A percentile compares a stretch with the other conserved stretches of the same genome.
Conservation (phyloP, 2,888 invertebrate species). For the Drosophila koepferae region DNA sequence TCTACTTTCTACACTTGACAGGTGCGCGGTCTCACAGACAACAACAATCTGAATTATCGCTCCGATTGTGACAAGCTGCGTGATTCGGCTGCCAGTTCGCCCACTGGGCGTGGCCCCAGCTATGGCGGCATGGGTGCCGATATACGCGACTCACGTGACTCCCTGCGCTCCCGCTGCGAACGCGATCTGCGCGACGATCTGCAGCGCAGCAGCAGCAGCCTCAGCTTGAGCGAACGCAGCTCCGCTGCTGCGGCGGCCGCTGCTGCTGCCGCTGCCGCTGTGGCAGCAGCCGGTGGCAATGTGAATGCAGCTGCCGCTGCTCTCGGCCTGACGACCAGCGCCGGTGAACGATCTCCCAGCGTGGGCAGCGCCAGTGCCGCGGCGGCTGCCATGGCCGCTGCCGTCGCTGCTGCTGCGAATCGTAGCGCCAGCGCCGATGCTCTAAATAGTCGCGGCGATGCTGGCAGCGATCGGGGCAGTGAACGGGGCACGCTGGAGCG, state of each 20-base stretch:
- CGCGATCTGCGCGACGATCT: constrained; percentile 83
- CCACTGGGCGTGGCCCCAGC: constrained; percentile 77
- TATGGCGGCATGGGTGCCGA: constrained; percentile 57
- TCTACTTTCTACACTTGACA: constrained; percentile 37
- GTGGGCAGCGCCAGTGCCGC: constrained; percentile 83
- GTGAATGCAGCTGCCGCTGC: constrained; percentile 82
- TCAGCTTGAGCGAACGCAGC: constrained; percentile 82
- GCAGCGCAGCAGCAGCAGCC: constrained; percentile 84
- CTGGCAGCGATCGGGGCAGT: constrained; percentile 76
- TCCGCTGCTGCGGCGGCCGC: constrained; percentile 82
- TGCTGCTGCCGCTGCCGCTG: constrained; percentile 79
- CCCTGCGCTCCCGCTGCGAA: constrained; percentile 78
- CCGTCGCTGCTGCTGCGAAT: constrained; percentile 77
- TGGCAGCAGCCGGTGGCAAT: constrained; percentile 77
- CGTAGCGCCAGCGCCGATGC: constrained; percentile 80
- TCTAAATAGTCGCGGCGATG: constrained; percentile 69
- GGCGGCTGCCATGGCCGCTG: constrained; percentile 80
- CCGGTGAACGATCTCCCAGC: constrained; percentile 84
- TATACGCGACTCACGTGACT: constrained; percentile 82
- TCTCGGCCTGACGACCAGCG: constrained; percentile 75
- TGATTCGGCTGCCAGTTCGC: constrained; percentile 84
- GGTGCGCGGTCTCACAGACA: constrained; percentile 94
- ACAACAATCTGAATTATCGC: constrained; percentile 87
- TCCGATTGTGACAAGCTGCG: constrained; percentile 85
- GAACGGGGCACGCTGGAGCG: constrained; percentile 81